phyloP scores from a whole-genome alignment of 1,140 invertebrate genomes.

The Pseudomyrmex pallidus region DNA sequence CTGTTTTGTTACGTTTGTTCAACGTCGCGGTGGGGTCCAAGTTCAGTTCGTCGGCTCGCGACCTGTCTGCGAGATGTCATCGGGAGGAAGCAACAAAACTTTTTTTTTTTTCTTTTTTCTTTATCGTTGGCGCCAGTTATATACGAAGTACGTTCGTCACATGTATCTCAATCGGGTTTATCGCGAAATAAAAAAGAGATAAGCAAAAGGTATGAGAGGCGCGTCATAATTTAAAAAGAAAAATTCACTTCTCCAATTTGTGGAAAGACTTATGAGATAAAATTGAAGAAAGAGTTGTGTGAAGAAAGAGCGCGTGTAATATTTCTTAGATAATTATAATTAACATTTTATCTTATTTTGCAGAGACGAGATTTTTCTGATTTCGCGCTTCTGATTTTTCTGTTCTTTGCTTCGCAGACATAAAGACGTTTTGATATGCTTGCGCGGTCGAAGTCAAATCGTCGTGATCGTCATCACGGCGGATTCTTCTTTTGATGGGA shows the following conservation, averaged over 20 bases:
- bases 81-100: conserved; percentile 52
- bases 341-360: background rate
- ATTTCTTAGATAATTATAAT: background rate
- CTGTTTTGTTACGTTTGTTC: conserved; percentile 38
- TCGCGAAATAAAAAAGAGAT: conserved; percentile 12
- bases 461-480: conserved; percentile 44
- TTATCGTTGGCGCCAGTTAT: conserved; percentile 25
- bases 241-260: background rate
- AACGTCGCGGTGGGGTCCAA: conserved; percentile 36
- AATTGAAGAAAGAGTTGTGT: conserved; percentile 1
- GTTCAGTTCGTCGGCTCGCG: conserved; percentile 51
- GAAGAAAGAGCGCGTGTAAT: background rate
- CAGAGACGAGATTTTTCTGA: too few relatives aligned
- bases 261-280: background rate
- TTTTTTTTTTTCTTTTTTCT: conserved; percentile 44
- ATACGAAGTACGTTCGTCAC: conserved; percentile 9
- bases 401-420: too few relatives aligned
- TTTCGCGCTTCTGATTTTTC: too few relatives aligned
- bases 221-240: background rate
- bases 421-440: too few relatives aligned
- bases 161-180: background rate
- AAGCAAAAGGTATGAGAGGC: conserved; percentile 11
- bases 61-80: background rate
- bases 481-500: conserved; percentile 57
- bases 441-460: conserved; percentile 26